Base-by-base conservation (phyloP, 1,140 invertebrate genomes). In the Camponotus vicinus region DNA sequence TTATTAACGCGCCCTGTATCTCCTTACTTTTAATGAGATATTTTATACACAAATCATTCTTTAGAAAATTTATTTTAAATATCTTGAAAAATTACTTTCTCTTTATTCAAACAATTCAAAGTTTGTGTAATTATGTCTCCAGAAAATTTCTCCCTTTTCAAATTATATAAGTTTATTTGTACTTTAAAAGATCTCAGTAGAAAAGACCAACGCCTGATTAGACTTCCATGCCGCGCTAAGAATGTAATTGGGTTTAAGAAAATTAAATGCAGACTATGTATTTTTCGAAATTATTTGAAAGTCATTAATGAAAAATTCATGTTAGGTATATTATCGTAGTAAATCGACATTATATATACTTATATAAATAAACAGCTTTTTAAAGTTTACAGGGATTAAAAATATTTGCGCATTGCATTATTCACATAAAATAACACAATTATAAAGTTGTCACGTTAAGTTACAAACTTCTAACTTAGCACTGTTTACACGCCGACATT, bases 401-500 rank as follows among this genome's bases (percentile, higher is more conserved):
- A 70, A 80, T 71, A n/a, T 11, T 42, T 13, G 37, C 42, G 37
- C 15, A 34, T 0, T 8, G 32, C 15, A 5, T 73, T 61, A 73
- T 83, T 83, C 45, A 4, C 69, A 34, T 61, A 75, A 83, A 75
- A 27, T 27, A 61, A 73, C 27, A 37, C 13, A 27, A 49, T 75
- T 42, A 70, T 13, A 15, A 13, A 59, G 40, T 61, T 83, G 69
- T 59, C 55, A n/a, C 52, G 40, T 61, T 32, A 82, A 69, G 9
- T 11, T 45, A 13, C 27, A 4, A 82, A 82, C 52, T 73, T 82
- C 3, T 21, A 45, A 45, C 55, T 45, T 15, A 45, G 21, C 11
- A 42, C 5, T 73, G 57, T 73, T 83, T 75, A 37, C 52, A 18
- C 18, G 78, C 40, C 32, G 55, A 55, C 27, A 83, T 83, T 83